A percentile compares a stretch with the other conserved stretches of the same genome.
phyloP scores from a whole-genome alignment of 2,888 invertebrate species.

The Orchesellides sinensis region DNA sequence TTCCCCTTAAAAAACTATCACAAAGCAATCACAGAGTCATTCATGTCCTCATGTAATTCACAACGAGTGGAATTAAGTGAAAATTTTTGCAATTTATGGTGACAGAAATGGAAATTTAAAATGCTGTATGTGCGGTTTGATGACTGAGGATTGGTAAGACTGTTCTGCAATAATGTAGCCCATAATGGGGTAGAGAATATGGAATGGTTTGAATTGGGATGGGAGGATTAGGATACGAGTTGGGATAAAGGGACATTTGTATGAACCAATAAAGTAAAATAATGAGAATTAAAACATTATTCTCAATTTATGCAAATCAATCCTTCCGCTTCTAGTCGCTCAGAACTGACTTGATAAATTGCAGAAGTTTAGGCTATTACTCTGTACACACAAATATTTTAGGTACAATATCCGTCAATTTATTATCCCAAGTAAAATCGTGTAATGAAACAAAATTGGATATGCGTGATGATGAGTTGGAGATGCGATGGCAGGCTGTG shows the following conservation, averaged over 20 bases:
- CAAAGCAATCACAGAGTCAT: constrained; percentile 34
- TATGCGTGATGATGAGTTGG: no score
- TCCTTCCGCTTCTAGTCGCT: background rate
- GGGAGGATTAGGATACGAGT: no score
- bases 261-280: no score
- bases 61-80: background rate
- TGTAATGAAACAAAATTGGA: no score
- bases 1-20: constrained; percentile 21
- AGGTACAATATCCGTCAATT: background rate
- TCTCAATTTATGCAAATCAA: constrained; percentile 36
- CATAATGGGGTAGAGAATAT: no score
- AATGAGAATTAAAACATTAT: constrained; percentile 30
- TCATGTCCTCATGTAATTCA: constrained; percentile 28
- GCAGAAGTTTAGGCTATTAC: background rate
- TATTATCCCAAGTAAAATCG: background rate
- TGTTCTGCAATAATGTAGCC: no score
- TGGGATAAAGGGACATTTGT: no score
- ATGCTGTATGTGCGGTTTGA: no score
- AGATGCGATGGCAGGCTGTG: no score
- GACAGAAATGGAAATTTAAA: no score
- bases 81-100: constrained; percentile 3
- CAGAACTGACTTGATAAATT: background rate
- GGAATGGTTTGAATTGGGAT: no score
- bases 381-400: background rate
- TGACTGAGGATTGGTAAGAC: no score